phyloP scores from a whole-genome alignment of 2,797 vertebrate genomes.

The Sebastes cheni region DNA sequence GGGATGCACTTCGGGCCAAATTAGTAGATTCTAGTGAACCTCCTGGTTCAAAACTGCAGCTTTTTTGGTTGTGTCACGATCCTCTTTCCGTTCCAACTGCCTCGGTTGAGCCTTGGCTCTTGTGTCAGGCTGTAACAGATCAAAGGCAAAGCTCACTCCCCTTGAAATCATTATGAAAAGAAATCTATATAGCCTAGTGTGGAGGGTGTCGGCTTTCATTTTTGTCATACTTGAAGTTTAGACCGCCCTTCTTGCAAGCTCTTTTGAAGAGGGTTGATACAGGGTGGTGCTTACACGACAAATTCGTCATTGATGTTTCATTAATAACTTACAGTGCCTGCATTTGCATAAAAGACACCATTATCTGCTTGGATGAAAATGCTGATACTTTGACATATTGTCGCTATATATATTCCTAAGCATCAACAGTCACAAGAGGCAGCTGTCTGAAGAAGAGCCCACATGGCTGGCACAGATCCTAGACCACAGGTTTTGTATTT shows the following conservation, averaged over 20 bases:
- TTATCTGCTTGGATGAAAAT: neutral
- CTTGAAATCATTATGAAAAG: slow-evolving; percentile 31
- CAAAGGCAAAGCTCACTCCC: slow-evolving; percentile 36
- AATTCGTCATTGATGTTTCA: neutral
- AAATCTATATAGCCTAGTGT: slow-evolving; percentile 13
- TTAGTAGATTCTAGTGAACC: too few relatives aligned
- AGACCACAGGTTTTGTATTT: neutral
- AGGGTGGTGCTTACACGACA: neutral
- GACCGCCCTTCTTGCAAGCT: neutral
- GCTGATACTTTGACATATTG: neutral
- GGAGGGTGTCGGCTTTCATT: slow-evolving; percentile 34
- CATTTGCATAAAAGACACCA: neutral
- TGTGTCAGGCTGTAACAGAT: slow-evolving; percentile 12
- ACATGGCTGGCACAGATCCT: neutral
- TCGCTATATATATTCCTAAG: neutral
- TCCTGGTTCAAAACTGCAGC: too few relatives aligned
- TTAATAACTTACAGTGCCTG: neutral
- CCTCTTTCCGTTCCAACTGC: neutral
- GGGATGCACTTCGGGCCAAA: too few relatives aligned
- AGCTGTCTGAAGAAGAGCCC: slow-evolving; percentile 1
- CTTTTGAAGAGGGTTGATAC: neutral
- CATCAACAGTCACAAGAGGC: slow-evolving; percentile 4
- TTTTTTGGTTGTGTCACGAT: neutral
- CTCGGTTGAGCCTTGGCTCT: neutral
- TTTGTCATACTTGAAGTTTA: neutral